Base-by-base conservation (phyloP, 2,888 invertebrate genomes). In the Drosophila kambysellisi region DNA sequence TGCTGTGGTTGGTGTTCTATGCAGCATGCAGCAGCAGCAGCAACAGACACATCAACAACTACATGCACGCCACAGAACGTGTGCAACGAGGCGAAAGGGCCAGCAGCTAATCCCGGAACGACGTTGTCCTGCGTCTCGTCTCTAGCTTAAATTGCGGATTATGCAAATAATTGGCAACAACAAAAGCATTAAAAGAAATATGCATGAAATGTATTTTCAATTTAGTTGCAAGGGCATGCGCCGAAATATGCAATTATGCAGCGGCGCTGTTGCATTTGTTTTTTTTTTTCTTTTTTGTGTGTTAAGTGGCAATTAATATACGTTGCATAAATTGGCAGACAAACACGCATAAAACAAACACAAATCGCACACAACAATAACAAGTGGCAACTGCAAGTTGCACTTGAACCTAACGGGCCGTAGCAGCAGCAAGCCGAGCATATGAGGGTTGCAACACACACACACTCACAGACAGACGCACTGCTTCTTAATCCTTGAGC, bases 101-200 rank as follows among this genome's bases (percentile, higher is more conserved):
- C 54, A 60, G 39, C 54, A 64, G 63, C 76, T 74, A 80, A 79
- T 79, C 80, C 73, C 68, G 48, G 37, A 69, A 60, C 79, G 74
- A 59, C 76, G 79, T 71, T 68, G 64, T 68, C 64, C 59, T 75
- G 51, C 53, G 30, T 50, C 54, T 25, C 35, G 64, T 79, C 67
- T 74, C 65, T 60, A 75, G 67, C 79, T 70, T 63, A 78, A 78
- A 76, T 58, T 70, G 66, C 65, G 78, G 81, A 76, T 81, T 81
- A 81, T 79, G 81, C 81, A 81, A 78, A 75, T 80, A 77, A 78
- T 80, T 80, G 80, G 59, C 61, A 74, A 61, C 65, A 65, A 33
- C 59, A 63, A 32, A 29, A 67, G 50, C 46, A 63, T 11, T 35
- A 12, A 54, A 62, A 68, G 51, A 54, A 48, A 56, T 17, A 46